Conservation (phyloP, 2,888 invertebrate genomes). For the Heliconius erato region DNA sequence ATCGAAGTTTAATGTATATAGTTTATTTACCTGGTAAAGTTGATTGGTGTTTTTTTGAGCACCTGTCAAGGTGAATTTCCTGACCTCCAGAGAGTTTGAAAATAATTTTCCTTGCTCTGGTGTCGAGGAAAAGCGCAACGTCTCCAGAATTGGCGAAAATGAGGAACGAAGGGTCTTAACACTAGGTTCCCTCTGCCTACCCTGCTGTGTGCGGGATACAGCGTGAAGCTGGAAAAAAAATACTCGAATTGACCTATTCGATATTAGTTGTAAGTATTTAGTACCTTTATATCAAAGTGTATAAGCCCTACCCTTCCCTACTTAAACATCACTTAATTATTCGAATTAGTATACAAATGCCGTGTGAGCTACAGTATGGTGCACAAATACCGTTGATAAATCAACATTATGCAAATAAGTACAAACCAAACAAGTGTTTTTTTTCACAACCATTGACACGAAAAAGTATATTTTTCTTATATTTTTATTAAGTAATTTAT, state of each 20-base stretch:
- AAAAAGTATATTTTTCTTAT: not conserved
- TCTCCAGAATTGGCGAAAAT: too few species aligned
- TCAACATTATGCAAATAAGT: constrained; percentile 29
- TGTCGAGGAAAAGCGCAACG: too few species aligned
- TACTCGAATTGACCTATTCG: not conserved
- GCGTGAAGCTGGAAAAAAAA: too few species aligned
- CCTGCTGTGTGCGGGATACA: too few species aligned
- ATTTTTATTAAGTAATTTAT: too few species aligned
- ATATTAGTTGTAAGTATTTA: not conserved
- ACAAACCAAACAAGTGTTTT: constrained; percentile 27
- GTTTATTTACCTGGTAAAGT: not conserved
- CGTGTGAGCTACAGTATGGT: constrained; percentile 18
- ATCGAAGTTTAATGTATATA: not conserved
- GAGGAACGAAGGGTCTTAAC: too few species aligned
- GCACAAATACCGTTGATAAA: constrained; percentile 12
- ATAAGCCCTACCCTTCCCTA: not conserved
- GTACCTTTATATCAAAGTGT: not conserved
- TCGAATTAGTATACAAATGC: constrained; percentile 25
- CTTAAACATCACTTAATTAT: constrained; percentile 12
- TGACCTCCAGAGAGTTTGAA: too few species aligned
- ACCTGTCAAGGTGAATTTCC: too few species aligned
- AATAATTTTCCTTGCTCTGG: too few species aligned
- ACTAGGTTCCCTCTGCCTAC: too few species aligned
- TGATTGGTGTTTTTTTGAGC: not conserved
- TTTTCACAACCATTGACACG: not conserved